Evolutionary conservation across 2,797 vertebrate genomes (phyloP), one percentile per base, ranked within the genome.

Genomic region (Sebastes matsubarae): DNA sequence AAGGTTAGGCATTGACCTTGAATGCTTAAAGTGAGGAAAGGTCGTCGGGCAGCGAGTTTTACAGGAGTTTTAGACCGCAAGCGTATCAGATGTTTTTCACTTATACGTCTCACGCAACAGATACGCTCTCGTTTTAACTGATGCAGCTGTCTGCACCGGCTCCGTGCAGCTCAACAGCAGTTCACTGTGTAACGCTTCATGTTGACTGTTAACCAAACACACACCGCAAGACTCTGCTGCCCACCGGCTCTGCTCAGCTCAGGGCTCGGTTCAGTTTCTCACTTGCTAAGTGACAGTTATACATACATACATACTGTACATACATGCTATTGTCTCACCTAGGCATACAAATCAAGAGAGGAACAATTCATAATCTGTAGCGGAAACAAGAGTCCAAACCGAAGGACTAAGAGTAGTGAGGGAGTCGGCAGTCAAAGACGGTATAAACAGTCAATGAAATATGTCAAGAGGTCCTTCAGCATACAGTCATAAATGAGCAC

Each of bases 281-380:
- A 36, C 24, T 24, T 5, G 32, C n/a, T 24, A 16, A 38, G 11
- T n/a, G 13, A 38, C 14, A 64, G n/a, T 24, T 38, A 42, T 16
- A 42, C 38, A 42, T 32, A 59, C 3, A 22, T 14, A 16, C 55
- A 13, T 58, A 7, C 36, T 38, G 12, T 38, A 38, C 3, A 12
- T 32, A 63, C 20, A 61, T 61, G 29, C 4, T 20, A 61, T 61
- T 63, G 30, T 32, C 6, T 12, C 11, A 22, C 0, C 29, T 6
- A 34, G 60, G 60, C 6, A 1, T 34, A 6, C 18, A 63, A 36
- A 22, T 34, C 4, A n/a, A 61, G 30, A 32, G 5, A 12, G 18
- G 32, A 34, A 61, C 1, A 12, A 61, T 61, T 5, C 0, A 0
- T 46, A 46, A 0, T 46, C 42, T 18, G 42, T 46, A 46, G 16